Evolutionary conservation across 2,888 invertebrate species (phyloP), one percentile per base, ranked within the genome.

Genomic region (Hypomecis punctinalis): DNA sequence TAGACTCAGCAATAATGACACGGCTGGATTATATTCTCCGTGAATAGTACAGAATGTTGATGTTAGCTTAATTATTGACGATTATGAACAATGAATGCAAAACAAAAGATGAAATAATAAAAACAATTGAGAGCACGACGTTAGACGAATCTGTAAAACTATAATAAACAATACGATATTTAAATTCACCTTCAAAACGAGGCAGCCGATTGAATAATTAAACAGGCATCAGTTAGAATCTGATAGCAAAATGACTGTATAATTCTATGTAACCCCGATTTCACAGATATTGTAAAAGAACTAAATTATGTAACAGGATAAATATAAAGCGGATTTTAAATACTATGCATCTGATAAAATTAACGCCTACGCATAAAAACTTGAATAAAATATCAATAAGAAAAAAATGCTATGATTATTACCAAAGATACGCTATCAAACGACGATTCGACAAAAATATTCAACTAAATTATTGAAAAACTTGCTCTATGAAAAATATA

Each of bases 1-100:
- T 61, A 63, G 66, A 51, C 64, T 61, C 62, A 52, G 61, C 54
- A 53, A 63, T 63, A 57, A 68, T 70, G 62, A 64, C 67, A 59
- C 57, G 47, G 46, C 13, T 35, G 11, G 45, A 48, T 46, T 61
- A 13, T 45, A 45, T 62, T 61, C 63, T 63, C 51, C 46, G 45
- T 57, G 51, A 57, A 65, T 43, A 56, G 51, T 59, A 61, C 51
- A 65, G 36, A 60, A 49, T 68, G 63, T 63, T 63, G 48, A 47
- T 63, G 53, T 58, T 57, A 42, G 33, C 47, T 56, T 47, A 47
- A 56, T 56, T 56, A 56, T 56, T 47, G 23, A 56, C 56, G 36
- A 48, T 47, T 56, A 47, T 56, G 39, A 56, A n/a, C 33, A 10
- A 56, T 47, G 47, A 47, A 47, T 56, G 47, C 7, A 35, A 35